Conservation (phyloP, 2,797 vertebrate species). For the Peromyscus nudipes region DNA sequence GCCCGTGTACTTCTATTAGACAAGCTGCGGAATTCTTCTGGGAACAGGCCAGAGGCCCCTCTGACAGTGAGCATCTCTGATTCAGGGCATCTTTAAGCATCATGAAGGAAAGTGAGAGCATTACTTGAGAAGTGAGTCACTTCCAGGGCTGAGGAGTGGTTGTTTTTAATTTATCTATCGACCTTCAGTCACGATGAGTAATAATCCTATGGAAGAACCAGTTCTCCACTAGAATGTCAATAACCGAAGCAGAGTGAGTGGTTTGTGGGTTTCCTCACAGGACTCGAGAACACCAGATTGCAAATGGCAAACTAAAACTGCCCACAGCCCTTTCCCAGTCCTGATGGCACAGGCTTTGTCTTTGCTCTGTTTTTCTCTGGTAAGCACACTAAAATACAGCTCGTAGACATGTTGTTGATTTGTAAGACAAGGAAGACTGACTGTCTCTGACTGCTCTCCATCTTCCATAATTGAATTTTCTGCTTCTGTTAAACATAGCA, state of each 20-base stretch:
- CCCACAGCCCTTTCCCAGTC: neutral
- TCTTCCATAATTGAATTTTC: conserved; percentile 75
- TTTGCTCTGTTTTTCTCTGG: conserved; percentile 30
- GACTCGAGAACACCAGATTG: neutral
- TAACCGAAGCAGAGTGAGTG: conserved; percentile 48
- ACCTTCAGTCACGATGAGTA: conserved; percentile 73
- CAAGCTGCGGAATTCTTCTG: conserved; percentile 75
- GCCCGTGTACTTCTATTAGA: conserved; percentile 71
- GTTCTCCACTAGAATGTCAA: conserved; percentile 67
- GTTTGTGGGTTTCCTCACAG: neutral
- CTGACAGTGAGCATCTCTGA: conserved; percentile 46
- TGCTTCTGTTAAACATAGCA: neutral
- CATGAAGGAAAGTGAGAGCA: conserved; percentile 28
- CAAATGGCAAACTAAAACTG: neutral
- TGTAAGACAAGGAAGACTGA: conserved; percentile 39
- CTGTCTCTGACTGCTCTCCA: conserved; percentile 51
- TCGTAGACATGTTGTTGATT: conserved; percentile 59
- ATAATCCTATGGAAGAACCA: conserved; percentile 73
- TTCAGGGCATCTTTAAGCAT: conserved; percentile 48
- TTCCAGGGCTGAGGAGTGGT: conserved; percentile 70
- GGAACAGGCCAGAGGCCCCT: conserved; percentile 36
- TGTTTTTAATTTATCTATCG: conserved; percentile 80
- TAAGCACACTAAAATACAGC: conserved; percentile 33
- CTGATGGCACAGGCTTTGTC: neutral
- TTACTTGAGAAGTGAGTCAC: conserved; percentile 68